Evolutionary conservation across 2,797 vertebrate species (phyloP).

Genomic region (Pseudochaenichthys georgianus): DNA sequence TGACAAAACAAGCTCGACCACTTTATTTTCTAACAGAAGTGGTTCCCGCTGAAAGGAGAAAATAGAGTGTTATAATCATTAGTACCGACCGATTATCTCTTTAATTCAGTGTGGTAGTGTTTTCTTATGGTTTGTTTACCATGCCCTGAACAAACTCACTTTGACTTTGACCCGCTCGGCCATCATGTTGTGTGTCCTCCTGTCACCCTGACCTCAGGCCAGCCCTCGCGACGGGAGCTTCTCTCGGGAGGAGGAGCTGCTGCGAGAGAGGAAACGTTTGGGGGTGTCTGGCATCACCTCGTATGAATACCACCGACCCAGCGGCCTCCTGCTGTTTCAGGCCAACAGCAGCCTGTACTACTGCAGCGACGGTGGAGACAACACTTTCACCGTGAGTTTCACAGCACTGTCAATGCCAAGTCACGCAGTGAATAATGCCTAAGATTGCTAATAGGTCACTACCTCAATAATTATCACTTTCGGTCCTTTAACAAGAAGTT

Average conservation of each 20-base stretch:
- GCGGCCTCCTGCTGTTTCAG: constrained; percentile 97
- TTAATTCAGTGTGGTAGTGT: constrained; percentile 5
- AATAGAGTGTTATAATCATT: not conserved
- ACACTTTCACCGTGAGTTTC: constrained; percentile 93
- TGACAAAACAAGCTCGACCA: not conserved
- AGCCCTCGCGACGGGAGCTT: constrained; percentile 93
- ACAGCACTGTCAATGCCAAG: not conserved
- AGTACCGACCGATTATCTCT: not conserved
- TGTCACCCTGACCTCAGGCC: constrained; percentile 83
- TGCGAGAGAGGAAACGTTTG: constrained; percentile 94
- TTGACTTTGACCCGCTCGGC: constrained; percentile 25
- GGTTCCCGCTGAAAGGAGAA: not conserved
- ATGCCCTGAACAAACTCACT: constrained; percentile 24
- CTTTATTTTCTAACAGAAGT: constrained; percentile 11
- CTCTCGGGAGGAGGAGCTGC: constrained; percentile 94
- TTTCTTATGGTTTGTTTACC: constrained; percentile 24
- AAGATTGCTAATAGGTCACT: not conserved
- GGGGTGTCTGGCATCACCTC: constrained; percentile 96
- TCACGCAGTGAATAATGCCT: not conserved
- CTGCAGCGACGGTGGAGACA: constrained; percentile 91
- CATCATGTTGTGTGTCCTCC: constrained; percentile 37
- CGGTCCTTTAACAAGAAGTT: not conserved
- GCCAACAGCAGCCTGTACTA: constrained; percentile 97
- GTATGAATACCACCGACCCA: constrained; percentile 92
- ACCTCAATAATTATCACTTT: not conserved